Conservation (phyloP, 2,888 invertebrate species). For the Camptogramma bilineatum region DNA sequence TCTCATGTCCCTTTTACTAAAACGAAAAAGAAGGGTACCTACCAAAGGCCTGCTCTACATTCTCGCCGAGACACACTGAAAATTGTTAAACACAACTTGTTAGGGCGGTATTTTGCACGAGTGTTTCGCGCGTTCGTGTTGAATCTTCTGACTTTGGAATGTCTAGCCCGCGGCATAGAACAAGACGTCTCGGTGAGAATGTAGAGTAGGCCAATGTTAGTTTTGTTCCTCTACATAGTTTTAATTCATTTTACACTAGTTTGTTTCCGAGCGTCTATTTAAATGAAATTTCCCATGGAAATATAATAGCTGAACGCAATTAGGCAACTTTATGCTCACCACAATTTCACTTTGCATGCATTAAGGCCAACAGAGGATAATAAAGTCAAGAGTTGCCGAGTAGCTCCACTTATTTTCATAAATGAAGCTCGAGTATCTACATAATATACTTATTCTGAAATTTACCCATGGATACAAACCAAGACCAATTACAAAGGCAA, state of each 20-base stretch:
- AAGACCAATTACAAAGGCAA: slow-evolving; percentile 2
- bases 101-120: background rate
- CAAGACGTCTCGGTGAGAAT: background rate
- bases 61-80: background rate
- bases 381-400: slow-evolving; percentile 27
- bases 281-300: slow-evolving; percentile 10
- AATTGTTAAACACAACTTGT: background rate
- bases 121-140: background rate
- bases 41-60: background rate
- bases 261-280: slow-evolving; percentile 3
- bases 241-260: background rate
- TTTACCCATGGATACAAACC: background rate
- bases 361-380: slow-evolving; percentile 25
- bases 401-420: slow-evolving; percentile 19
- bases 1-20: background rate
- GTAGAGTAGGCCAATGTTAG: background rate
- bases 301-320: slow-evolving; percentile 17
- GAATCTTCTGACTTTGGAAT: background rate
- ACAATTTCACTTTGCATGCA: slow-evolving; percentile 33
- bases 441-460: slow-evolving; percentile 1
- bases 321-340: slow-evolving; percentile 22
- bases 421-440: background rate
- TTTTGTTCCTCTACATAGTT: background rate
- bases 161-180: background rate
- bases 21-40: slow-evolving; percentile 1